Evolutionary conservation across 2,888 invertebrate species (phyloP), one percentile per base, ranked within the genome.

Genomic region (Melinaea marsaeus): DNA sequence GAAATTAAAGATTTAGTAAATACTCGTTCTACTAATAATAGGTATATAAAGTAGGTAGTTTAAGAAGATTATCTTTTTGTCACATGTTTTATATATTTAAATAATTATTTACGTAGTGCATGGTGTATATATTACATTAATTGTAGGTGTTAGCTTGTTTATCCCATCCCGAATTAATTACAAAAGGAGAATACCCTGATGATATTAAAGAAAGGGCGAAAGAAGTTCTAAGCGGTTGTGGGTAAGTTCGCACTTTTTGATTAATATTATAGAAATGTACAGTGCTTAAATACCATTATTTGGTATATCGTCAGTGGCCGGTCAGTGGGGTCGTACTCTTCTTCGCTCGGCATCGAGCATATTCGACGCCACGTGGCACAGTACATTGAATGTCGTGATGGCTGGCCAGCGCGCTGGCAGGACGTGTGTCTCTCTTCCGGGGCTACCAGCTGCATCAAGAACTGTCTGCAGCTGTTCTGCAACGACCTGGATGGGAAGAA

Each of bases 381-480:
- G 66, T 99, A 96, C 88, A 99, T 99, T 77, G 86, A 93, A 80
- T 85, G 93, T 33, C 94, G 99, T 64, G 99, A 99, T 85, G 95
- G 94, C 0, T 92, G 93, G 63, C 93, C 95, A 0, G 83, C 93
- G 56, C 92, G 95, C 83, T 95, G 94, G 89, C 92, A 94, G 73
- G 94, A 98, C 85, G 91, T 99, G 64, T 94, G 96, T 75, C 92
- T 99, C 42, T 94, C 95, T 45, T 95, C 95, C 55, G 99, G 95
- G 66, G 99, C 99, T 55, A 98, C 98, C 64, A 97, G 95, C 76
- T 97, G 94, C 70, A 99, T 99, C 81, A 97, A 98, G 92, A 97
- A 94, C 72, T 92, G 96, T 0, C 85, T 98, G 76, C 95, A 96
- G 85, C 81, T 97, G 71, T 88, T 75, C 71, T 93, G 93, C 75